Percentiles rank a stretch among this genome's conserved stretches.
These are phyloP conservation scores for Anadara kagoshimensis DNA, from an alignment of 1,140 invertebrate species.

Conservation along the genomic window DNA sequence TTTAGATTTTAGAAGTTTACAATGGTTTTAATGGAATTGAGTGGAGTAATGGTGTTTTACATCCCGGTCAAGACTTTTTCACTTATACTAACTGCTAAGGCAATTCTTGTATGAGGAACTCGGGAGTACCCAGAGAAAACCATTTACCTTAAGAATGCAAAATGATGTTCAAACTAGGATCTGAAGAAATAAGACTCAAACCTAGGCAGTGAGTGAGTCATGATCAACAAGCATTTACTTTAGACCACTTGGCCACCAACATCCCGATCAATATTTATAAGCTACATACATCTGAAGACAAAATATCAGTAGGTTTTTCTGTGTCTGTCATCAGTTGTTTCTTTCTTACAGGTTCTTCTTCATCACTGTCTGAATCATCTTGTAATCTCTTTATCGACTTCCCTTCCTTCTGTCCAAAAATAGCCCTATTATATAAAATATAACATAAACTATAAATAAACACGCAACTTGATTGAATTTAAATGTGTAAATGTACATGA, in stretches of 20 bases:
- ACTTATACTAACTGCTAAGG: no score
- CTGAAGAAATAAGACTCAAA: neutral
- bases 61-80: no score
- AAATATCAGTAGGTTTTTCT: conserved; percentile 59
- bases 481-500: neutral
- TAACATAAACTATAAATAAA: conserved; percentile 17
- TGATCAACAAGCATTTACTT: neutral
- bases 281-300: conserved; percentile 44
- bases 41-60: no score
- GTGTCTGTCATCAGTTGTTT: conserved; percentile 13
- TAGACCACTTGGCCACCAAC: neutral
- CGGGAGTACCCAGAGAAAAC: no score
- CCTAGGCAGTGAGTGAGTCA: neutral
- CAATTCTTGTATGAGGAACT: no score
- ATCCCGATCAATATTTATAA: no score
- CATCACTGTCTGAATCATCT: conserved; percentile 65
- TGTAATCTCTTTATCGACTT: conserved; percentile 60
- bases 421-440: conserved; percentile 60
- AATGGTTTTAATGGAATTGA: no score
- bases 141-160: no score
- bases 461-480: neutral
- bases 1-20: no score
- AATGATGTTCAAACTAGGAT: no score
- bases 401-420: conserved; percentile 68
- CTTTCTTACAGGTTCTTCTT: conserved; percentile 50